A percentile compares a stretch with the other conserved stretches of the same genome.
Evolutionary conservation across 2,113 vertebrate species (phyloP).

Genomic region (Lasiurus borealis): DNA sequence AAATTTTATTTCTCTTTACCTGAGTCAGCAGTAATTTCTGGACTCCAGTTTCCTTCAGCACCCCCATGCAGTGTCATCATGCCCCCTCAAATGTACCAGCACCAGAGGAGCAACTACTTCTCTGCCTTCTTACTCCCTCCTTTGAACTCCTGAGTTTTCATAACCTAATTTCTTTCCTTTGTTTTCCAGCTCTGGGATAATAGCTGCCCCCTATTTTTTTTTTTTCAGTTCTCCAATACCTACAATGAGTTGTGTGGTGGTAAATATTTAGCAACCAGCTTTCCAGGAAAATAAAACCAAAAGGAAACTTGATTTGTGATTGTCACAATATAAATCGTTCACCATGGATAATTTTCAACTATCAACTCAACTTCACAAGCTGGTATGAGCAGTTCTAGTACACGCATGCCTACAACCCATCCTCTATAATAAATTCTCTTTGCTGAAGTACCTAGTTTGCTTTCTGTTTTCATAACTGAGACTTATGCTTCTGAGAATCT

Average conservation of each 20-base stretch:
- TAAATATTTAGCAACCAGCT: conserved; percentile 11
- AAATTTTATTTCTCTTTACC: not conserved
- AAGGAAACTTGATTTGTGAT: conserved; percentile 18
- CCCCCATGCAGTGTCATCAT: not conserved
- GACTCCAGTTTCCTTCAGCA: not conserved
- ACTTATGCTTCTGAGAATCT: not conserved
- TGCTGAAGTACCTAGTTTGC: not conserved
- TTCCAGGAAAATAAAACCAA: conserved; percentile 33
- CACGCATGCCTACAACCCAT: not conserved
- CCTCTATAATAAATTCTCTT: not conserved
- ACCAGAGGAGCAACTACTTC: not conserved
- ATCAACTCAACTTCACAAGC: not conserved
- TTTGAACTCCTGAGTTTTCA: not conserved
- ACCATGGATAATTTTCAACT: not conserved
- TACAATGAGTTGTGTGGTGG: not conserved
- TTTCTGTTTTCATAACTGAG: conserved; percentile 46
- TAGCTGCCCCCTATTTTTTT: not conserved
- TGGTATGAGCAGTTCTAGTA: not conserved
- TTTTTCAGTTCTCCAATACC: not conserved
- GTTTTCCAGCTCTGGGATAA: not conserved
- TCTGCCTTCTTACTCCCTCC: not conserved
- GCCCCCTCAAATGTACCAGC: not conserved
- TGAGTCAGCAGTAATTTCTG: not conserved
- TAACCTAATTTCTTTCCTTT: not conserved
- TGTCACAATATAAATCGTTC: not conserved